Evolutionary conservation across 2,113 vertebrate genomes (phyloP).

Genomic region (Meles meles): DNA sequence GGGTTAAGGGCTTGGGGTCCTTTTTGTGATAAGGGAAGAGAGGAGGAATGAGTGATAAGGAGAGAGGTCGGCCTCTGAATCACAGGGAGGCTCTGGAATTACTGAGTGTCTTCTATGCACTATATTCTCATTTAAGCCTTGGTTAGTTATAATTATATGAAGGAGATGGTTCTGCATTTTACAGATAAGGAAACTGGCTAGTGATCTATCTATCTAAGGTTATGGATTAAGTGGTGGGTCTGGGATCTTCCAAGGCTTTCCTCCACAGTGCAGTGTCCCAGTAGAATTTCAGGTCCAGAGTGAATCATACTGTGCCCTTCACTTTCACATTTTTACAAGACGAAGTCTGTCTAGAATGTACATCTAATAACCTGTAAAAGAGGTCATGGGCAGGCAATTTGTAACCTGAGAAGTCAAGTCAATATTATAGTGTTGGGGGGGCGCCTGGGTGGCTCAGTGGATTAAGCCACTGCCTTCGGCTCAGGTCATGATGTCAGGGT

Average conservation of each 20-base stretch:
- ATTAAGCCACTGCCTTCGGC: too few species aligned
- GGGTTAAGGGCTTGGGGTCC: not conserved
- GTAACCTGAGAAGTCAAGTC: not conserved
- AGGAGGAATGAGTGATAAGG: not conserved
- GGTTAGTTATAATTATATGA: not conserved
- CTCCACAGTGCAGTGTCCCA: not conserved
- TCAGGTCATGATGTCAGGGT: too few species aligned
- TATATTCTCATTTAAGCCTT: not conserved
- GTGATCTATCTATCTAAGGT: not conserved
- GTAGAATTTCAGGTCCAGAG: not conserved
- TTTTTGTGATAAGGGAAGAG: not conserved
- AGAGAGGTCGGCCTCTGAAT: not conserved
- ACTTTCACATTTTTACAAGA: not conserved
- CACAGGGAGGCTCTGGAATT: not conserved
- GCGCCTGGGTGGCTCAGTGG: too few species aligned
- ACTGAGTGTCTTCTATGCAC: not conserved
- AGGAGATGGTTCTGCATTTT: not conserved
- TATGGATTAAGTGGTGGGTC: not conserved
- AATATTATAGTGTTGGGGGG: too few species aligned
- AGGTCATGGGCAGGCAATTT: not conserved
- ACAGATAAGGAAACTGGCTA: conserved; percentile 17
- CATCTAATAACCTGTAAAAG: not conserved
- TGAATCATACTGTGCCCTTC: not conserved
- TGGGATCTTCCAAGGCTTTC: not conserved
- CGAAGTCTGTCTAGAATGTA: not conserved